Conservation (phyloP, 92 coral and sea anemone genomes). For the Porites evermanni region DNA sequence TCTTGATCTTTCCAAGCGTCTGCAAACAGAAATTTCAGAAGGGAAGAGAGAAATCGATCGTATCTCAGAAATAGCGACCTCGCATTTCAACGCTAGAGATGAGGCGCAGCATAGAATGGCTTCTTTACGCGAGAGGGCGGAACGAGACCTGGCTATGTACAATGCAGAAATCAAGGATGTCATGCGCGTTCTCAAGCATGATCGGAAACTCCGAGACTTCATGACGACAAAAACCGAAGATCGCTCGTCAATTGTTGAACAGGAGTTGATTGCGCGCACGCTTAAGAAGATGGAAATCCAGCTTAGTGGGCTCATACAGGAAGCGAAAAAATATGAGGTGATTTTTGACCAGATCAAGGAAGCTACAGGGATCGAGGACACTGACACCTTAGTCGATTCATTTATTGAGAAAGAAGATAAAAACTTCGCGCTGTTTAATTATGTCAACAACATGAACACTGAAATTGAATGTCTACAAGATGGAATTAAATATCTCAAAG, state of each 20-base stretch:
- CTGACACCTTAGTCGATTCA: constrained; percentile 77
- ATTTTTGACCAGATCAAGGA: constrained; percentile 88
- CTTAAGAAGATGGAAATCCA: constrained; percentile 71
- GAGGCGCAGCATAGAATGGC: constrained; percentile 99
- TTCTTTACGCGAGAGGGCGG: constrained; percentile 87
- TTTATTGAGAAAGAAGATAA: constrained; percentile 95
- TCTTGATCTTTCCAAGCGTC: constrained; percentile 70
- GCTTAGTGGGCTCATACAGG: constrained; percentile 70
- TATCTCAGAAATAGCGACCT: constrained; percentile 82
- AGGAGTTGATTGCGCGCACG: constrained; percentile 72
- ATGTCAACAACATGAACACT: constrained; percentile 83
- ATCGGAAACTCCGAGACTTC: constrained; percentile 89
- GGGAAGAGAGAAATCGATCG: constrained; percentile 75
- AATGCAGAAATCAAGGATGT: constrained; percentile 90
- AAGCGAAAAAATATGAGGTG: constrained; percentile 81
- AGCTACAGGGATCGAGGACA: constrained; percentile 91
- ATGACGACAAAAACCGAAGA: constrained; percentile 93
- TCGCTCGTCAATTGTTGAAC: constrained; percentile 80
- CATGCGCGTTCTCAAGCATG: constrained; percentile 92
- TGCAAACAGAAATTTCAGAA: constrained; percentile 68
- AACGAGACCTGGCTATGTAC: constrained; percentile 85
- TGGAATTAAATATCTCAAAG: constrained; percentile 74
- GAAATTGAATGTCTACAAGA: constrained; percentile 91
- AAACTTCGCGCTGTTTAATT: constrained; percentile 97
- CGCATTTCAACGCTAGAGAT: constrained; percentile 82